Conservation (phyloP, 2,797 vertebrate genomes). For the Botia almorhae region DNA sequence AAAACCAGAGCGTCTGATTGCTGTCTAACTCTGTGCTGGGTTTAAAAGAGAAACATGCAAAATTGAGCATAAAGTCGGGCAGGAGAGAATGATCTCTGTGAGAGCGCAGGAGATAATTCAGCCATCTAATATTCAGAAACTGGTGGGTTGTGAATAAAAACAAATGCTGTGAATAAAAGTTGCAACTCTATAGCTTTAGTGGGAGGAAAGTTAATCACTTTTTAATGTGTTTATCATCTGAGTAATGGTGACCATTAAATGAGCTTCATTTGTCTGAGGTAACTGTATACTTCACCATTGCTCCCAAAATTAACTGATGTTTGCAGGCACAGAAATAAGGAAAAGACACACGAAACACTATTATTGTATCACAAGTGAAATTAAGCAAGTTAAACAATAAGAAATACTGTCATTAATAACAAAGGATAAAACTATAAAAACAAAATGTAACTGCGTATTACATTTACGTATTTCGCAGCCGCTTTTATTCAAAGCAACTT, state of each 20-base stretch:
- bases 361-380: conserved; percentile 13
- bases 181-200: conserved; percentile 4
- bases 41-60: conserved; percentile 8
- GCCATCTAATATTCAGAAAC: conserved; percentile 24
- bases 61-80: conserved; percentile 6
- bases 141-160: conserved; percentile 8
- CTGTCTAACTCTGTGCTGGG: conserved; percentile 1
- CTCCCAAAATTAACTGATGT: conserved; percentile 14
- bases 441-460: neutral
- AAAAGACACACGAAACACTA: neutral
- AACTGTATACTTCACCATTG: conserved; percentile 40
- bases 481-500: too few species aligned
- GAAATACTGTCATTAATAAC: neutral
- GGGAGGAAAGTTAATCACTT: conserved; percentile 33
- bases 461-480: too few species aligned
- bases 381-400: neutral
- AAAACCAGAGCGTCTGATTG: conserved; percentile 28
- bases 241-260: conserved; percentile 24
- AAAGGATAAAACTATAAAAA: neutral
- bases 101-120: conserved; percentile 1
- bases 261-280: conserved; percentile 40
- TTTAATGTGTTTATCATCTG: conserved; percentile 39
- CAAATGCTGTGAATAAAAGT: neutral
- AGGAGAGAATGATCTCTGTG: neutral
- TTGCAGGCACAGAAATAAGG: neutral